Evolutionary conservation across 1,140 invertebrate genomes (phyloP), one percentile per base, ranked within the genome.

Genomic region (Gonatopus flavifemur): DNA sequence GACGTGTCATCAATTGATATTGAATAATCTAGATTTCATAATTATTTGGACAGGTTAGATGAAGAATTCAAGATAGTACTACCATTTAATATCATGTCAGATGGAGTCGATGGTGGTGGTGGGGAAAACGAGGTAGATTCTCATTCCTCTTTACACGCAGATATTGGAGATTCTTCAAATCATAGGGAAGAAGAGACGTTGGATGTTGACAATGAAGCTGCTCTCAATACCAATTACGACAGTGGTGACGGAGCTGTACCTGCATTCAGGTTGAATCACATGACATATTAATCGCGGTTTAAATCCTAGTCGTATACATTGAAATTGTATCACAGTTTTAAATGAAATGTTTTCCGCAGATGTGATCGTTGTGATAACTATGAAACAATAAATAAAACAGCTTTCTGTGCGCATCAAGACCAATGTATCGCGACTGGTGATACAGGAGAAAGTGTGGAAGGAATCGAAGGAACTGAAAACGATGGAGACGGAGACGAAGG

Each of bases 351-450:
- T 42, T 41, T 36, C 58, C 62, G 18, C 59, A 80, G 78, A 52
- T 86, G 84, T 66, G 84, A 85, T 59, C 78, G 82, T 44, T 87
- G 85, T 72, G 85, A 86, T 56, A 83, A 80, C 59, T 87, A 86
- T 62, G 85, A 87, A 76, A 83, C 83, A 15, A 76, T 80, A 60
- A 85, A 81, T 52, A 79, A 82, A 59, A 70, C 81, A 30, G 79
- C 82, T 31, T 73, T 87, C 44, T 77, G 81, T 49, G 77, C 83
- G 30, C 85, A 87, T 62, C 77, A 84, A 42, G 80, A 83, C 28
- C 81, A 84, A 64, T 85, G 83, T 61, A 68, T 79, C 61, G 64
- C 69, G 30, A 69, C 63, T 37, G 67, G 66, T 41, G 73, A 78
- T 42, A 54, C 66, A 16, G 64, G 61, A 3, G 76, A 78, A 54